phyloP scores from a whole-genome alignment of 37 sponge, comb jelly and placozoan species.

The Petrosia ficiformis region DNA sequence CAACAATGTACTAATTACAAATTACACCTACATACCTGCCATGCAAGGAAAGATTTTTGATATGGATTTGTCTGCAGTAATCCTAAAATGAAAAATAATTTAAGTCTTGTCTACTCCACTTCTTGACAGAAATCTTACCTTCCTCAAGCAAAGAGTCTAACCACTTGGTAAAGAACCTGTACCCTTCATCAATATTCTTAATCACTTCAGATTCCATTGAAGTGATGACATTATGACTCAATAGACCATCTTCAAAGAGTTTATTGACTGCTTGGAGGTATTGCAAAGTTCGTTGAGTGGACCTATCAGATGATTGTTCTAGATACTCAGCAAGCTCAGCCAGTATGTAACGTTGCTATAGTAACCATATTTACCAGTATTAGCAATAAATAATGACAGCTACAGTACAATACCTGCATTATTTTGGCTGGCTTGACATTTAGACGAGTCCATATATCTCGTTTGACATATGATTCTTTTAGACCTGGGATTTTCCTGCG shows the following conservation, averaged over 20 bases:
- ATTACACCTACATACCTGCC: constrained; percentile 3
- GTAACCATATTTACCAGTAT: background rate
- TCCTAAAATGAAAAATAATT: too few relatives aligned
- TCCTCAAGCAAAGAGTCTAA: background rate
- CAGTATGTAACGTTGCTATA: constrained; percentile 36
- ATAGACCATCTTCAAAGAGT: constrained; percentile 16
- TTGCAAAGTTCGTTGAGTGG: background rate
- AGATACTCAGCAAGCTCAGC: constrained; percentile 19
- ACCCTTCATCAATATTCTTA: constrained; percentile 16
- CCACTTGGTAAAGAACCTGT: constrained; percentile 5
- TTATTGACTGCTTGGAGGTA: constrained; percentile 19
- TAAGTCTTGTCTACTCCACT: background rate
- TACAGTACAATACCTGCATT: constrained; percentile 29
- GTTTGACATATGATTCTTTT: background rate
- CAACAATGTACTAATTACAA: too few relatives aligned
- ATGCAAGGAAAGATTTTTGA: constrained; percentile 13
- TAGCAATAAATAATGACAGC: background rate
- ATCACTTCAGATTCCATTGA: background rate
- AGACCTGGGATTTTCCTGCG: constrained; percentile 9
- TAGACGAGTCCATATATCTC: constrained; percentile 15
- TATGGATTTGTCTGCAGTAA: background rate
- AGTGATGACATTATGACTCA: background rate
- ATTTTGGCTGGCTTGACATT: constrained; percentile 27
- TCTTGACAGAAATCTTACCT: background rate
- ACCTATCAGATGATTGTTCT: constrained; percentile 4